Evolutionary conservation across 1,140 invertebrate species (phyloP), one percentile per base, ranked within the genome.

Genomic region (Drosophila ironensis): DNA sequence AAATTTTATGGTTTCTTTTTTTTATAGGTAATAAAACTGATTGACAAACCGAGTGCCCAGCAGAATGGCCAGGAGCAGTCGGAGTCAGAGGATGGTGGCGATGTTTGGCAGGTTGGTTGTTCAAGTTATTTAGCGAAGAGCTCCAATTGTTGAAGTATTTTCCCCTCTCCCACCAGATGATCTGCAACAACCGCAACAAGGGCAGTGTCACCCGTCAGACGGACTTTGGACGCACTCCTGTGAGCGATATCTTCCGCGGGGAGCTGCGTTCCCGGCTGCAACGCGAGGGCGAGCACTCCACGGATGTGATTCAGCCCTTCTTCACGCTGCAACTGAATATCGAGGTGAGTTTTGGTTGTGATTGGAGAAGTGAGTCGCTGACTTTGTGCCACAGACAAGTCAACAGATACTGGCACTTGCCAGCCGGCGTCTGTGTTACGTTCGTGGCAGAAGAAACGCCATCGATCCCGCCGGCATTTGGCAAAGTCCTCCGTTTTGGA

Each of bases 311-410:
- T 52, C 95, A 98, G 90, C 97, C 97, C 2, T 99, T 98, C 91
- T 98, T 98, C 88, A 97, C 97, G 2, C 91, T 98, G 8, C 97
- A 97, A 88, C 92, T 99, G 25, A 97, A 98, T 80, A 98, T 98
- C 76, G 97, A 98, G 92, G 97, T 97, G 90, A 89, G 69, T 66
- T 12, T 16, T 1, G 1, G 7, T n/a, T n/a, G n/a, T n/a, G n/a
- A n/a, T n/a, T n/a, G n/a, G n/a, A n/a, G n/a, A n/a, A n/a, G n/a
- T n/a, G 24, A 45, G 8, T 61, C 4, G 1, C 11, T 11, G 8
- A 35, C 7, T 12, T 25, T 14, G 19, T 7, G 0, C 59, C 87
- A 88, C 74, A 84, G 76, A 57, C 72, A 63, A 87, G 87, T 89
- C 87, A 89, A 87, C 87, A 86, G 76, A 78, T 74, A 54, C 48